A percentile compares a stretch with the other conserved stretches of the same genome.
These are phyloP conservation scores for Hycleus phaleratus DNA, from an alignment of 1,140 invertebrate species.

Conservation along the genomic window DNA sequence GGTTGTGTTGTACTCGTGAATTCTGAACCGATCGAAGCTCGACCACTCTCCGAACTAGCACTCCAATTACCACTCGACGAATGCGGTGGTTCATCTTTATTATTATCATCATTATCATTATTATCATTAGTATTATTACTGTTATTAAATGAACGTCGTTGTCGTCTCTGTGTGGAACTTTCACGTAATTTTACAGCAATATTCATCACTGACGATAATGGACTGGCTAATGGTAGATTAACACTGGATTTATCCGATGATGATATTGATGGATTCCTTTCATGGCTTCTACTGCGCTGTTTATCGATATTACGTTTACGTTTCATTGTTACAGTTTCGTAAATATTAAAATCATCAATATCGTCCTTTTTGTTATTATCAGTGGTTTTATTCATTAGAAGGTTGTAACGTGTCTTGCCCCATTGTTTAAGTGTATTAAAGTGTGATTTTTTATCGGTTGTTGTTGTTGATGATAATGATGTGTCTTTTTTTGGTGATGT, in stretches of 20 bases:
- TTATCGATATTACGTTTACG: conserved; percentile 46
- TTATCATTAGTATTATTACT: neutral
- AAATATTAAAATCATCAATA: conserved; percentile 53
- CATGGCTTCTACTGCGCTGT: conserved; percentile 49
- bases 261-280: conserved; percentile 63
- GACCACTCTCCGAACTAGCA: conserved; percentile 79
- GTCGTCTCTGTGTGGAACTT: conserved; percentile 56
- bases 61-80: conserved; percentile 92
- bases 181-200: conserved; percentile 63
- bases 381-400: conserved; percentile 55
- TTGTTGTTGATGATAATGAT: neutral
- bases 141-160: conserved; percentile 44
- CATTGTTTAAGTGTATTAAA: conserved; percentile 76
- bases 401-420: conserved; percentile 67
- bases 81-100: conserved; percentile 66
- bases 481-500: conserved; percentile 47
- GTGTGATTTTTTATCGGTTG: conserved; percentile 58
- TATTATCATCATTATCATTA: conserved; percentile 9
- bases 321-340: conserved; percentile 55
- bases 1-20: conserved; percentile 65
- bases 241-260: conserved; percentile 56
- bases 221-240: conserved; percentile 48
- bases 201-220: conserved; percentile 48
- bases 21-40: conserved; percentile 74
- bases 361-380: conserved; percentile 33